phyloP scores from a whole-genome alignment of 2,113 vertebrate species.

The Phylloscopus trochiloides region DNA sequence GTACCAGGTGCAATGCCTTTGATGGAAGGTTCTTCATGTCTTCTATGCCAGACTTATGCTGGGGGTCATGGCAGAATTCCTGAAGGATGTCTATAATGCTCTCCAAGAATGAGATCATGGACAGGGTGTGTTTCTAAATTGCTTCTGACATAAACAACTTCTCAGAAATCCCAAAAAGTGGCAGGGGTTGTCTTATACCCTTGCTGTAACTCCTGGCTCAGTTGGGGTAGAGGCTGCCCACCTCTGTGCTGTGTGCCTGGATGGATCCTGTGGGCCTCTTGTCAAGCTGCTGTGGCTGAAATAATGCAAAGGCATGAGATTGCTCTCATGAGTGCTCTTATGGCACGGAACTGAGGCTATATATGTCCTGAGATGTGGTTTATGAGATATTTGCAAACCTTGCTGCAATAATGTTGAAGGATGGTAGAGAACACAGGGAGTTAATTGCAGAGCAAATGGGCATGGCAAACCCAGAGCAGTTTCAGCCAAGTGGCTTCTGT shows the following conservation, averaged over 20 bases:
- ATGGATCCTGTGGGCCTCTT: background rate
- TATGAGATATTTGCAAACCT: background rate
- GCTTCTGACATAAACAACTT: background rate
- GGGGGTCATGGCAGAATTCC: background rate
- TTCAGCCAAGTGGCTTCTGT: background rate
- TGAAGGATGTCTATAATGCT: background rate
- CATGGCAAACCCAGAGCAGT: background rate
- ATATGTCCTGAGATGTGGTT: background rate
- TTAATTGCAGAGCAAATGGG: fast-evolving
- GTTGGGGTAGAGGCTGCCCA: background rate
- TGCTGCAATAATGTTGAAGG: background rate
- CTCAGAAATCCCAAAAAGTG: background rate
- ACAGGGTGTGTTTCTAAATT: background rate
- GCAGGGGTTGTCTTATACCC: background rate
- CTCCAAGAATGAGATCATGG: background rate
- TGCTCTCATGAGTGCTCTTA: background rate
- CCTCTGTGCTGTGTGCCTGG: background rate
- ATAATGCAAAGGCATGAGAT: background rate
- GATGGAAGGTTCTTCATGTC: background rate
- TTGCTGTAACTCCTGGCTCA: background rate
- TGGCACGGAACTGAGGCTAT: background rate
- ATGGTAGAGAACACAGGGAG: background rate
- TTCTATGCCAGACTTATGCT: background rate
- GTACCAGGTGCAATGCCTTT: background rate
- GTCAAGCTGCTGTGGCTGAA: background rate